phyloP scores from a whole-genome alignment of 2,888 invertebrate genomes.

The Patella caerulea region DNA sequence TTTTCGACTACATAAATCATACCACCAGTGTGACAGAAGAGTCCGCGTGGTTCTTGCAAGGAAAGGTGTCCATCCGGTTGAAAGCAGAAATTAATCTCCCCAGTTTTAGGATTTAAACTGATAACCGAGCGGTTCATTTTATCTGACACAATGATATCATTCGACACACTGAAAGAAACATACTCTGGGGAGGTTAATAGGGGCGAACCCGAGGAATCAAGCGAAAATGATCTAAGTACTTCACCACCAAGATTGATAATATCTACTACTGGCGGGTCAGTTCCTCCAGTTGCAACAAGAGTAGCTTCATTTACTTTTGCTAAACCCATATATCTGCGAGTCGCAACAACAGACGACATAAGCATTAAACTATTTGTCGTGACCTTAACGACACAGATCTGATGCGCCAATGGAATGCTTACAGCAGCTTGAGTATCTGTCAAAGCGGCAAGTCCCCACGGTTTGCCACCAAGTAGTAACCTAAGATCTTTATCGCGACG shows the following conservation, averaged over 20 bases:
- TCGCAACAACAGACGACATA: constrained; percentile 24
- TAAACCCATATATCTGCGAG: constrained; percentile 32
- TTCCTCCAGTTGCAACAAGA: constrained; percentile 35
- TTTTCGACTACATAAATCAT: constrained; percentile 29
- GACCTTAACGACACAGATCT: constrained; percentile 36
- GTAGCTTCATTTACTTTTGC: constrained; percentile 26
- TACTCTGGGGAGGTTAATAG: constrained; percentile 34
- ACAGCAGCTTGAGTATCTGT: constrained; percentile 29
- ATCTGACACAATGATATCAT: constrained; percentile 32
- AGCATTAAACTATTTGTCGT: constrained; percentile 17
- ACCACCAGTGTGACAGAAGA: constrained; percentile 22
- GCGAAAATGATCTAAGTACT: constrained; percentile 31
- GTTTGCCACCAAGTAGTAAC: constrained; percentile 33
- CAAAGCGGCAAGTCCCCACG: constrained; percentile 32
- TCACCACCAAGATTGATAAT: constrained; percentile 35
- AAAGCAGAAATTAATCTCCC: constrained; percentile 22
- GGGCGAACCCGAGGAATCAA: constrained; percentile 15
- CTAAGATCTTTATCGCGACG: constrained; percentile 30
- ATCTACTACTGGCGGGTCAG: constrained; percentile 34
- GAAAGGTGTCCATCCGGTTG: constrained; percentile 19
- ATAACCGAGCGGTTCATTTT: constrained; percentile 24
- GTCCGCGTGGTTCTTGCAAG: constrained; percentile 31
- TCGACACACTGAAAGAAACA: constrained; percentile 23
- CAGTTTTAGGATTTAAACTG: constrained; percentile 20
- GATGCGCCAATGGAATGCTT: constrained; percentile 31